These are phyloP conservation scores for Drosophila maculinotata DNA, from an alignment of 2,888 invertebrate genomes.

Conservation along the genomic window DNA sequence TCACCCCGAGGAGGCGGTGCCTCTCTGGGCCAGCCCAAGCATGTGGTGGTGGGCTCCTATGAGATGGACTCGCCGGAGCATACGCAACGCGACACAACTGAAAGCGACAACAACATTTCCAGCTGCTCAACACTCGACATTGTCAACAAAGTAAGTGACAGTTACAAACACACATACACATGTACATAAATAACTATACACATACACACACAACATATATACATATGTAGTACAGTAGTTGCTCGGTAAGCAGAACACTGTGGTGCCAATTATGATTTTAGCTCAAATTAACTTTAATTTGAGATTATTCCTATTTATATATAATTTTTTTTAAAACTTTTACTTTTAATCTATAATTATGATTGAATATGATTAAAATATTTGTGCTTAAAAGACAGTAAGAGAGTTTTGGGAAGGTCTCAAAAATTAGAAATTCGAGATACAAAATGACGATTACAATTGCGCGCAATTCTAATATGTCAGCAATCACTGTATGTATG, in stretches of 20 bases:
- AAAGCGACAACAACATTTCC: conserved; percentile 84
- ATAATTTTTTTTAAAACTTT: too few species aligned
- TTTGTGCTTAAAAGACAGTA: too few species aligned
- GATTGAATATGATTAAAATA: too few species aligned
- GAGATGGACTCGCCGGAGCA: conserved; percentile 78
- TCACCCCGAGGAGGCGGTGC: conserved; percentile 73
- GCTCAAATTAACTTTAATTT: too few species aligned
- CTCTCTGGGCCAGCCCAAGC: conserved; percentile 39
- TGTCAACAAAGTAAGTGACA: conserved; percentile 83
- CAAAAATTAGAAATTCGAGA: neutral
- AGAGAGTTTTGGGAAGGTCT: too few species aligned
- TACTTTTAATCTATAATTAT: too few species aligned
- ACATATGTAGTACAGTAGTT: neutral
- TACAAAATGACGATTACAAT: neutral
- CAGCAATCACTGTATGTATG: conserved; percentile 4
- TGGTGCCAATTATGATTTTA: too few species aligned
- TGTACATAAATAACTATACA: neutral
- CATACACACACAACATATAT: neutral
- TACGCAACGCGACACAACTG: conserved; percentile 82
- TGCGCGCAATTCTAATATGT: neutral
- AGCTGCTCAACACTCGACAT: conserved; percentile 84
- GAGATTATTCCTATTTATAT: too few species aligned
- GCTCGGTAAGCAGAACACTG: too few species aligned
- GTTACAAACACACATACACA: conserved; percentile 4
- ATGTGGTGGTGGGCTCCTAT: conserved; percentile 46